Evolutionary conservation across 2,888 invertebrate species (phyloP), one percentile per base, ranked within the genome.

Genomic region (Protodeltote pygarga): DNA sequence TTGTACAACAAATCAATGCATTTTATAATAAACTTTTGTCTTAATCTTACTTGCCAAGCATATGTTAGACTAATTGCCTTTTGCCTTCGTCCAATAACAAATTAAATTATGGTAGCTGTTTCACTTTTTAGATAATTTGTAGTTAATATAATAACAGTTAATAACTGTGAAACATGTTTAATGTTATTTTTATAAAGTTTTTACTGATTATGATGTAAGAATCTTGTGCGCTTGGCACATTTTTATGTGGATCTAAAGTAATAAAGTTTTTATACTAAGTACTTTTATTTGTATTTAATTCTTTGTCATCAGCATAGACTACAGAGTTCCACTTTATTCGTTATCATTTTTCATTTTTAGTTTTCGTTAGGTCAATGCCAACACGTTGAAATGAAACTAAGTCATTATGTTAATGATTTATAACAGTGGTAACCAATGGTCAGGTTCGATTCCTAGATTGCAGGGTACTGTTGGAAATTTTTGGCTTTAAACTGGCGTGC

Each of bases 41-140:
- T 77, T 72, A n/a, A 66, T 53, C 55, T 48, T 67, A 81, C 80
- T 81, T 81, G 80, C 81, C 80, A 77, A 79, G 80, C 75, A 77
- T 75, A 66, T 67, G 59, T 66, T 63, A 74, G 65, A 71, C 61
- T 75, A 68, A 69, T 40, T 68, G 65, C 70, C 63, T 63, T 58
- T 68, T 71, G 65, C 62, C 70, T 71, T 66, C 73, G 73, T 78
- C 77, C 73, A 76, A 50, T 66, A 66, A 69, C 16, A 52, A 65
- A 51, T 27, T 61, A 38, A n/a, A n/a, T n/a, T 50, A 61, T 3
- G 52, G 48, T 66, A 53, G 55, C 53, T 63, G 45, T 49, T 45
- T 61, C 51, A 46, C 32, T 40, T 37, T 71, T 62, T 72, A 65
- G 8, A 67, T 61, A 65, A 23, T 42, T 39, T 45, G 53, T 64